phyloP scores from a whole-genome alignment of 92 coral and sea anemone species.

The Heliopora coerulea region DNA sequence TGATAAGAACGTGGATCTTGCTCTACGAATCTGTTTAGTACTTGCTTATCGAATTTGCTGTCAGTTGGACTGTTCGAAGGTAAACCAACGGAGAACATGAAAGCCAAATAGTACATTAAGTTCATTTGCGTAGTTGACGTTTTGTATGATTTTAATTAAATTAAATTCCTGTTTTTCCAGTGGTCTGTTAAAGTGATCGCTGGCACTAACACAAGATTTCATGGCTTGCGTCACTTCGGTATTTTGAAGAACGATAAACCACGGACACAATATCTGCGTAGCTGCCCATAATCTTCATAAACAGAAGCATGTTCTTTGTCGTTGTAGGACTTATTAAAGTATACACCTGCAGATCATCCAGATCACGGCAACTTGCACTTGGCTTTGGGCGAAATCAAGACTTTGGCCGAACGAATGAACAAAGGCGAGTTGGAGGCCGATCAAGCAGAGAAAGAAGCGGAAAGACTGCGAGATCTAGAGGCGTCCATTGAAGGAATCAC shows the following conservation, averaged over 20 bases:
- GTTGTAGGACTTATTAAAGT: slow-evolving; percentile 87
- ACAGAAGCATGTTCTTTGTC: slow-evolving; percentile 16
- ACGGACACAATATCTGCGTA: background rate
- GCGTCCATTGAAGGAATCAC: slow-evolving; percentile 93
- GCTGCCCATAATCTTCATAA: background rate
- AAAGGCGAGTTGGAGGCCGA: slow-evolving; percentile 89
- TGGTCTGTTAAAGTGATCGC: slow-evolving; percentile 6
- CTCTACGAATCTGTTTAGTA: no score
- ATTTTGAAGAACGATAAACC: background rate
- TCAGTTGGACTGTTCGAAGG: no score
- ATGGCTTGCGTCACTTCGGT: background rate
- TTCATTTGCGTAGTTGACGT: background rate
- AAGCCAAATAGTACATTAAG: no score
- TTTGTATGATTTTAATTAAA: no score
- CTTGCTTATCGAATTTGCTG: no score
- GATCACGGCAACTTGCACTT: slow-evolving; percentile 88
- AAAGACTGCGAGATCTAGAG: slow-evolving; percentile 85
- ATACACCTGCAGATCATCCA: slow-evolving; percentile 93
- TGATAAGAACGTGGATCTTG: no score
- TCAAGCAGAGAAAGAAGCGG: slow-evolving; percentile 98
- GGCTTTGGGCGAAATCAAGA: slow-evolving; percentile 91
- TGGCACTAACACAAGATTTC: background rate
- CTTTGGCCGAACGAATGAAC: slow-evolving; percentile 97
- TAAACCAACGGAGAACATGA: no score
- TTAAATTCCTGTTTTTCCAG: no score